Base-by-base conservation (phyloP, 2,113 vertebrate species). In the Oncorhynchus clarkii region DNA sequence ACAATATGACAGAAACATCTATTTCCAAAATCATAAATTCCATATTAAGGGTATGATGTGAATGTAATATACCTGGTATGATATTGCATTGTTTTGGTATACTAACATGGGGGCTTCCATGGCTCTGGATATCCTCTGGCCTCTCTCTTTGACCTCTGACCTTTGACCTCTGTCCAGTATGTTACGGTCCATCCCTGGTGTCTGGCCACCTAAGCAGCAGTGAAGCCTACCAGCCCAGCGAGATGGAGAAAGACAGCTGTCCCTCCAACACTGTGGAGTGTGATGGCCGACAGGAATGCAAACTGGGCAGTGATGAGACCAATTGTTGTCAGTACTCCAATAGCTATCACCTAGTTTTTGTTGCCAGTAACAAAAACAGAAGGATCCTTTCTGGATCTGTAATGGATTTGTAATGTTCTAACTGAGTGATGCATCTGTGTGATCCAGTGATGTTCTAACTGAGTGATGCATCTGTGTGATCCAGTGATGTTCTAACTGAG, bases 281-380 rank as follows among this genome's bases (percentile, higher is more conserved):
- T 60, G 82, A 88, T 8, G 80, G 78, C 29, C 62, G 29, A 1
- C 67, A 3, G 22, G 82, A 88, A 39, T 88, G 86, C 73, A 67
- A 27, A 20, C 31, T n/a, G 8, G 86, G 86, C 67, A 84, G 80
- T 2, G 82, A 88, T 26, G 86, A 88, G 73, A 54, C 64, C 1
- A 14, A 20, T 29, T 88, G 86, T 26, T 84, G 86, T 88, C 39
- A 80, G 86, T 75, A 54, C 3, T 2, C 51, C 16, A 18, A 14
- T 54, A 54, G 51, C 51, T 54, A 54, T 34, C 49, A 54, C 49
- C 49, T 54, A 14, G 49, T 18, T 18, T 54, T 54, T 5, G 4
- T 18, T 54, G 49, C 18, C 51, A 54, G 20, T 64, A n/a, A 64
- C 20, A 26, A 64, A 64, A 64, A n/a, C 6, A 22, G 22, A 20